Percentiles rank a stretch among this genome's conserved stretches.
Evolutionary conservation across 2,797 vertebrate species (phyloP).

Genomic region (Macrochelys suwanniensis): DNA sequence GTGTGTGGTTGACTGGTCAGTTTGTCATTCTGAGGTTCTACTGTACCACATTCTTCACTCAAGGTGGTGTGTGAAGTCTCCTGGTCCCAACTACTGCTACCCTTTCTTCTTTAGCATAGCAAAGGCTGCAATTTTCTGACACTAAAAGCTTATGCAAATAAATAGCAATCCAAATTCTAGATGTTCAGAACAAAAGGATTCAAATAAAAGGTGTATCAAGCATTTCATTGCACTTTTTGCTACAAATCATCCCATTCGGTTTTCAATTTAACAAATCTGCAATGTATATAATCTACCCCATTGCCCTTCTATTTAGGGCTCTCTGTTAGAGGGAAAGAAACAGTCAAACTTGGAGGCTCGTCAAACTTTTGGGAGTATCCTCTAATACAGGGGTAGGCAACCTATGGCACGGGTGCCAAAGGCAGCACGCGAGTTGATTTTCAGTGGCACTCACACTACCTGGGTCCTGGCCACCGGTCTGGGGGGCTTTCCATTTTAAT

Average conservation of each 20-base stretch:
- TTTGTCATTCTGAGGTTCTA: no score
- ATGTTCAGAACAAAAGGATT: not conserved
- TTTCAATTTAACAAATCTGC: not conserved
- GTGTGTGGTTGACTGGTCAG: no score
- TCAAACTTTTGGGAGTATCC: not conserved
- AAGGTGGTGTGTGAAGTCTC: not conserved
- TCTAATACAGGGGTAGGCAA: no score
- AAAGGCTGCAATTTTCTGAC: rapidly evolving
- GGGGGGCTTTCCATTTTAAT: no score
- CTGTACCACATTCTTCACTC: not conserved
- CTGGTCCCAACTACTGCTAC: not conserved
- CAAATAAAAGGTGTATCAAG: not conserved
- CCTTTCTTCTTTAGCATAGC: not conserved
- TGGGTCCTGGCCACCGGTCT: no score
- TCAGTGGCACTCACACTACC: no score
- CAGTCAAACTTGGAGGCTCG: not conserved
- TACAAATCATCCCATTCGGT: not conserved
- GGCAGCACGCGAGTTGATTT: no score
- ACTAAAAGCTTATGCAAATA: not conserved
- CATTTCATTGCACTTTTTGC: not conserved
- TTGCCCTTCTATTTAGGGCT: not conserved
- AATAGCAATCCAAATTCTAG: not conserved
- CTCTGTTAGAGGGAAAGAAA: not conserved
- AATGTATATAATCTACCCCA: not conserved
- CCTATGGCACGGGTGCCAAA: no score